Percentiles rank a stretch among this genome's conserved stretches.
These are phyloP conservation scores for Macrophya alboannulata DNA, from an alignment of 2,888 invertebrate genomes.

Conservation along the genomic window DNA sequence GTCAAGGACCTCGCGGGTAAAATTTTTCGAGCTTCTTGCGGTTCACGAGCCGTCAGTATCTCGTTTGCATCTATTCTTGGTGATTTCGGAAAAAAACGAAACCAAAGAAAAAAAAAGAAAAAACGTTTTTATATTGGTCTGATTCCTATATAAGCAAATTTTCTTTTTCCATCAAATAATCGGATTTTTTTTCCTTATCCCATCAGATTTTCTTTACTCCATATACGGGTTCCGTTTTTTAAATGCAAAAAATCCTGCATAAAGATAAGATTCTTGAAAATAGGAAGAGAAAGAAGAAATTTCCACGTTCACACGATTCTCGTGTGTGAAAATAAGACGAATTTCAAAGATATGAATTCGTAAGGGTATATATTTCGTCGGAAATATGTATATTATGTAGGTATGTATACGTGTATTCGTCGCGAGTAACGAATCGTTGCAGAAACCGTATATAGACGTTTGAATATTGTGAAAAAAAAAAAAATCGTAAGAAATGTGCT, in stretches of 20 bases:
- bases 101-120: background rate
- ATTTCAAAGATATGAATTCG: slow-evolving; percentile 14
- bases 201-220: background rate
- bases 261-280: slow-evolving; percentile 24
- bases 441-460: slow-evolving; percentile 31
- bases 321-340: background rate
- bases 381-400: background rate
- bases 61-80: slow-evolving; percentile 51
- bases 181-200: background rate
- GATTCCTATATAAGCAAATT: background rate
- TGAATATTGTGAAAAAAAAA: background rate
- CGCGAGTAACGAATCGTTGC: slow-evolving; percentile 2
- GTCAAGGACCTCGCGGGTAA: slow-evolving; percentile 40
- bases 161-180: background rate
- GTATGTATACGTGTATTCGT: background rate
- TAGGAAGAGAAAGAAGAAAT: background rate
- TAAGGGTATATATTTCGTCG: background rate
- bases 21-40: background rate
- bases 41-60: slow-evolving; percentile 34
- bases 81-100: background rate
- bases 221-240: background rate
- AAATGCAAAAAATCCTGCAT: background rate
- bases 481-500: background rate
- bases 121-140: background rate
- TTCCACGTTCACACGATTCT: background rate